Base-by-base conservation (phyloP, 2,888 invertebrate species). In the Mechanitis messenoides region DNA sequence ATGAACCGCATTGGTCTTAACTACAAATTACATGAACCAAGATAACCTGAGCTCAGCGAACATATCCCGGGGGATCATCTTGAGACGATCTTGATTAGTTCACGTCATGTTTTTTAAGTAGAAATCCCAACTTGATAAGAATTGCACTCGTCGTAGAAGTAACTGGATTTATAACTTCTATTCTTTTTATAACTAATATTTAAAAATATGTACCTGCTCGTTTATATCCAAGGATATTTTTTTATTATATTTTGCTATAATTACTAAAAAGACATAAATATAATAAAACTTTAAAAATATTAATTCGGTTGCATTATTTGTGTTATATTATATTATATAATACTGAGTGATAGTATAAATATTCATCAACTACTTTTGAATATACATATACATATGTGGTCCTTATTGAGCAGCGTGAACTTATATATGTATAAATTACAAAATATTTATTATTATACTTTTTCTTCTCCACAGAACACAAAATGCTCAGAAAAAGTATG, bases 401-500 rank as follows among this genome's bases (percentile, higher is more conserved):
- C 20, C 20, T 20, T 20, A 20, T 20, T 20, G 20, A 20, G 20
- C 20, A 20, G 20, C 1, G 20, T 20, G 3, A 3, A 5, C 35
- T 35, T 35, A 35, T 2, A 35, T 1, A 5, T 35, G 35, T 35
- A 35, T 35, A 35, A 35, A 56, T 56, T n/a, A 55, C 38, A 33
- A 53, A 2, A 45, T 53, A 46, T 50, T 35, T 50, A 55, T 20
- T 7, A 50, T 33, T 12, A 56, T 35, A 45, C 33, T 53, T 50
- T 35, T 61, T 53, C 57, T 64, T 72, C 69, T 57, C 78, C 83
- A 56, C 91, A 92, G 74, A 91, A 95, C 68, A 92, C 94, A 72
- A 90, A 91, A 85, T 96, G 96, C 77, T 90, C 93, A 47, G 91
- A 91, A 61, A 91, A 93, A 73, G 91, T 94, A 56, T 97, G 96